Base-by-base conservation (phyloP, 2,797 vertebrate genomes). In the Botia almorhae region DNA sequence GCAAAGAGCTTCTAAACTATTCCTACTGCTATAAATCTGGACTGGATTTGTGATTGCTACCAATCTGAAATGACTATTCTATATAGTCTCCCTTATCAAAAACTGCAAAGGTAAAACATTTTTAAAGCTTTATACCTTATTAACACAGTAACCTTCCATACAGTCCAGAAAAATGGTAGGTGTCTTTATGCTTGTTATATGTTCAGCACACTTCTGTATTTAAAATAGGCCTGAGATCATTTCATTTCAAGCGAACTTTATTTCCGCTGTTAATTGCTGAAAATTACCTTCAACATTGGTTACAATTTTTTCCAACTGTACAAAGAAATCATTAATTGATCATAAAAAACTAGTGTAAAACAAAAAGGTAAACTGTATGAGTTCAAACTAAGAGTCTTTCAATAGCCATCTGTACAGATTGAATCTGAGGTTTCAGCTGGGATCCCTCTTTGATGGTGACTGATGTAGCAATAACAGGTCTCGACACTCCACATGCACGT, bases 371-470 rank as follows among this genome's bases (percentile, higher is more conserved):
- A 39, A 39, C 1, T 39, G 8, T 23, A 68, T 12, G 46, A 13
- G 48, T 29, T 96, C 88, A 99, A 85, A 99, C 96, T 19, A 99
- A 90, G 69, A 99, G 96, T 95, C 97, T 96, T 86, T 99, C 97
- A 50, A 98, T 98, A 0, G 96, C 93, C 93, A 95, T 95, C 87
- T 99, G 98, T 16, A 98, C 94, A 81, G 96, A 96, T 87, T 98
- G 97, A 88, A 99, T 99, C 91, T 99, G 98, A 12, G 97, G 97
- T 86, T 97, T 98, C 65, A 99, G 94, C 87, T 99, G 98, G 4
- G 97, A 99, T 1, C 97, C 97, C 84, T 99, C 97, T 89, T 99
- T 99, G 89, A 99, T 98, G 83, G 97, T 98, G 88, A 99, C 96
- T 0, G 98, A 97, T 73, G 97, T 98, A 86, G 98, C 97, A 0